Base-by-base conservation (phyloP, 2,888 invertebrate genomes). In the Sialis fuliginosa region DNA sequence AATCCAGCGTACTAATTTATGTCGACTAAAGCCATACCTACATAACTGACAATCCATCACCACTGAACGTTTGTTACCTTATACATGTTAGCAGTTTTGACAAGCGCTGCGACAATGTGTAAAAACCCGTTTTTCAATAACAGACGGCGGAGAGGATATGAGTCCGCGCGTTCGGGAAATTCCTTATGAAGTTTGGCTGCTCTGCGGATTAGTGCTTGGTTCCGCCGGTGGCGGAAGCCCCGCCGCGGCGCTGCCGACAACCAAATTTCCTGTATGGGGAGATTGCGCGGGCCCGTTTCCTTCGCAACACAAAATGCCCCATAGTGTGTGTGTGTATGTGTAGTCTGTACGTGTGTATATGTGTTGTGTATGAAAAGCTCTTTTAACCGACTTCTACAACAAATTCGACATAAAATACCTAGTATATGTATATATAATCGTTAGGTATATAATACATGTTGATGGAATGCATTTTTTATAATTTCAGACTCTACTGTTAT, bases 231-330 rank as follows among this genome's bases (percentile, higher is more conserved):
- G 41, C 47, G 58, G 57, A 58, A 58, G 56, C 57, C 56, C 46
- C 44, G 47, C 35, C 54, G 54, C 55, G 54, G 55, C 57, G 57
- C 54, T 54, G 54, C 56, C 57, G 55, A 57, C 56, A 58, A 56
- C 55, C 57, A 59, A 60, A 56, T 56, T 57, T 57, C 57, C 56
- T 57, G 56, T 53, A 49, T 32, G 9, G 45, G 49, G 46, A 50
- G 49, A 47, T 47, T 49, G 48, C 48, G 45, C 45, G 50, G 45
- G 46, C 48, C 41, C 46, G 45, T 48, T 44, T 47, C 33, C 35
- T 43, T 13, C 45, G 45, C 39, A 10, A 50, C 51, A 48, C 47
- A 47, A 22, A 22, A 22, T 22, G 22, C 22, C 22, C 22, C 22
- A 22, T 22, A 22, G 22, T 22, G 22, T 22, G 22, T 22, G 22